phyloP scores from a whole-genome alignment of 2,797 vertebrate genomes.

The Chiloscyllium punctatum region DNA sequence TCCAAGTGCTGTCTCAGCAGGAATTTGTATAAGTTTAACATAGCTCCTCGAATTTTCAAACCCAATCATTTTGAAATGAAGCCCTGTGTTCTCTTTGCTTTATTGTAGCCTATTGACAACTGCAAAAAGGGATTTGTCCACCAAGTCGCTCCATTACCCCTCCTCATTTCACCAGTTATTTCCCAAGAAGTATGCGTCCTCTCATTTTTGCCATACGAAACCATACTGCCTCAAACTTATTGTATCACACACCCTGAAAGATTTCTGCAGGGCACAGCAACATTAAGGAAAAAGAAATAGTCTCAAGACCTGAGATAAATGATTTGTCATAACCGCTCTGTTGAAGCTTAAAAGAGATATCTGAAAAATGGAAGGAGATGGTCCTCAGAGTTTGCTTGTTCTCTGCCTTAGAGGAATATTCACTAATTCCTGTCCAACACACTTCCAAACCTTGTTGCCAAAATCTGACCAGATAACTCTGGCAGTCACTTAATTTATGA shows the following conservation, averaged over 20 bases:
- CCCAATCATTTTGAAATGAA: neutral
- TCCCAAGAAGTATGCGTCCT: neutral
- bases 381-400: neutral
- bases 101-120: neutral
- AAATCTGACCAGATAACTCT: neutral
- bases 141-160: neutral
- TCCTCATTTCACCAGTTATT: neutral
- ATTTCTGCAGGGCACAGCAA: neutral
- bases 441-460: no score
- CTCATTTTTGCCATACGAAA: neutral
- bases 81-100: neutral
- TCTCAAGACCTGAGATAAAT: neutral
- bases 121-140: neutral
- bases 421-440: neutral
- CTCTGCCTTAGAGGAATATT: neutral
- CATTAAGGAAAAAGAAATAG: neutral
- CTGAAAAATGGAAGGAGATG: neutral
- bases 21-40: neutral
- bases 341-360: neutral
- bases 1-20: neutral
- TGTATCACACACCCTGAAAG: neutral
- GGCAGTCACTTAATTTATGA: neutral
- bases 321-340: neutral
- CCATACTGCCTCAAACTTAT: neutral
- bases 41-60: neutral